Evolutionary conservation across 2,888 invertebrate genomes (phyloP), one percentile per base, ranked within the genome.

Genomic region (Agelastica alni): DNA sequence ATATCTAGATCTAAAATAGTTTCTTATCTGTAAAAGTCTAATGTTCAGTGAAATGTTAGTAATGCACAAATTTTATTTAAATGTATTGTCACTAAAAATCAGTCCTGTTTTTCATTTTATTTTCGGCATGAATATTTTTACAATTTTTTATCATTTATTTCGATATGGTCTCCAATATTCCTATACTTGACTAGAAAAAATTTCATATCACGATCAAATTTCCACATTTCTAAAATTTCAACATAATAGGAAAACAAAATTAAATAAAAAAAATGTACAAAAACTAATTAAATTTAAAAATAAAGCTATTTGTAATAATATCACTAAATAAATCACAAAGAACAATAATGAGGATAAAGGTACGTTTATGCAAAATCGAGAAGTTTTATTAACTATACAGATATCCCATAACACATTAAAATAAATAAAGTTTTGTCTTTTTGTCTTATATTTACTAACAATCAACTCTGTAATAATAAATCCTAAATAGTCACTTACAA

Each of bases 161-260:
- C 12, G 46, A 46, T 46, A 46, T 46, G 31, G 10, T 31, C 7
- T 43, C 30, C 9, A 18, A 46, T 14, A 22, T 28, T 20, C 37
- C 28, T 47, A 28, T 47, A 37, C 13, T 39, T 48, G 48, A 48
- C 48, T 48, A 48, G 48, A 48, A 34, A 39, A 47, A 46, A 22
- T 12, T 30, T 18, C 14, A 17, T 47, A 34, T 47, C 37, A 48
- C 13, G 20, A 39, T 20, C 20, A 4, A 20, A 12, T 37, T 10
- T n/a, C 28, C 18, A 13, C 37, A 26, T 30, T 47, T 17, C 10
- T 34, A 32, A 13, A 20, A 17, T 34, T 17, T 13, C 6, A 30
- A 34, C 13, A 30, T n/a, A n/a, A n/a, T n/a, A 31, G 5, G 20
- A 45, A 34, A 3, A 18, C 9, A 10, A 32, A 32, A 32, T 39